Evolutionary conservation across 2,888 invertebrate genomes (phyloP), one percentile per base, ranked within the genome.

Genomic region (Parascotia fuliginaria): DNA sequence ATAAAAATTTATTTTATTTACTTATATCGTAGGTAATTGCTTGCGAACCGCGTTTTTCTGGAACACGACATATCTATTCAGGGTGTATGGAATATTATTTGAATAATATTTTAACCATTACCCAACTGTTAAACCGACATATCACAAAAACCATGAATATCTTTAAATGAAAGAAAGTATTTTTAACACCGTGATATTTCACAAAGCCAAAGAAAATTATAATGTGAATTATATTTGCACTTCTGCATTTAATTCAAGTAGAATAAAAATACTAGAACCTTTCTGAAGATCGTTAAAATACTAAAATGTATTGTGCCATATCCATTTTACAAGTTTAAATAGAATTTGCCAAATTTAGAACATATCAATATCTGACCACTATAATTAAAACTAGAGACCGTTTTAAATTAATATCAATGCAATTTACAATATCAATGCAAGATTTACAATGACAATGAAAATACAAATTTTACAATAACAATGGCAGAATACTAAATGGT

Each of bases 1-100:
- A 87, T 81, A 88, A 87, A 84, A 82, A 85, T 73, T 81, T 83
- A 83, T 81, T 87, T 87, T 90, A 89, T 90, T 91, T 90, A 89
- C 85, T 85, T 83, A 85, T 85, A 85, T 84, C 74, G 78, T 90
- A 89, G 89, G 79, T 76, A 87, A 89, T 83, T 81, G 85, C 88
- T 86, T 86, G 79, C 76, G 68, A 78, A 83, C 86, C 83, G 85
- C 80, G 72, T 80, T 81, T 74, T 82, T 75, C 72, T 71, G 67
- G 74, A 76, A 78, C 63, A 73, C 70, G 58, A 89, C 89, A 91
- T 91, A 91, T 90, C 91, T 85, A 76, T 63, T 76, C 84, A 88
- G 88, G 89, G 89, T 87, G 70, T 70, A 73, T 74, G 73, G 63
- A 74, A 73, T 65, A 69, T 68, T 63, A 70, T 56, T 48, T 47